Percentiles rank a stretch among this genome's conserved stretches.
Conservation (phyloP, 2,113 vertebrate genomes). For the Azemiops feae region DNA sequence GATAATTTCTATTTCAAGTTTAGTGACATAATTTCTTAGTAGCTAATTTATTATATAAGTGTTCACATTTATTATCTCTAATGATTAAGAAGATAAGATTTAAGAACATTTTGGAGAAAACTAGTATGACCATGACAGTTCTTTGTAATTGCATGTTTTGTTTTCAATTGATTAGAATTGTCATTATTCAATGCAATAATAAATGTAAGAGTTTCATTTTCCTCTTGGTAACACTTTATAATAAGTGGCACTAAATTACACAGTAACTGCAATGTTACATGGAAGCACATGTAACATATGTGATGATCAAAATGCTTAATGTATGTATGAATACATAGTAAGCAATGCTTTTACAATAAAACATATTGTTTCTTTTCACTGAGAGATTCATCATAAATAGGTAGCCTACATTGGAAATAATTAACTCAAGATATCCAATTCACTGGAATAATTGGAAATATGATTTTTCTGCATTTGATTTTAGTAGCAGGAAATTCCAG, state of each 20-base stretch:
- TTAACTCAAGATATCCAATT: conserved; percentile 74
- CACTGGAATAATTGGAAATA: conserved; percentile 67
- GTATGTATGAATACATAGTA: conserved; percentile 74
- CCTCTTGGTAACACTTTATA: conserved; percentile 80
- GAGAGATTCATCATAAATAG: conserved; percentile 59
- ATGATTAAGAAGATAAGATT: conserved; percentile 50
- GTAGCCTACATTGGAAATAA: conserved; percentile 70
- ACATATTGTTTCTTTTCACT: conserved; percentile 69
- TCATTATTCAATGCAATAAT: conserved; percentile 58
- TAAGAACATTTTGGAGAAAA: conserved; percentile 47
- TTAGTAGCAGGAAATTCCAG: conserved; percentile 65
- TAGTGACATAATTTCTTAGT: conserved; percentile 49
- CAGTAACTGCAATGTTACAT: conserved; percentile 81
- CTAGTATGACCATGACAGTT: conserved; percentile 46
- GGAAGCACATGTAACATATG: conserved; percentile 78
- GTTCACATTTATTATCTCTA: conserved; percentile 62
- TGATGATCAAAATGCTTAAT: conserved; percentile 70
- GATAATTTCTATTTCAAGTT: conserved; percentile 45
- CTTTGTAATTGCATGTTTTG: conserved; percentile 60
- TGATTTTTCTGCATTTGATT: conserved; percentile 59
- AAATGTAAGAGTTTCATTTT: conserved; percentile 67
- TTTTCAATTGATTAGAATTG: conserved; percentile 64
- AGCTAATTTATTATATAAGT: conserved; percentile 42
- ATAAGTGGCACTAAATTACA: conserved; percentile 85
- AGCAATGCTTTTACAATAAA: conserved; percentile 75